Evolutionary conservation across 1,140 invertebrate genomes (phyloP).

Genomic region (Drosophila lowei): DNA sequence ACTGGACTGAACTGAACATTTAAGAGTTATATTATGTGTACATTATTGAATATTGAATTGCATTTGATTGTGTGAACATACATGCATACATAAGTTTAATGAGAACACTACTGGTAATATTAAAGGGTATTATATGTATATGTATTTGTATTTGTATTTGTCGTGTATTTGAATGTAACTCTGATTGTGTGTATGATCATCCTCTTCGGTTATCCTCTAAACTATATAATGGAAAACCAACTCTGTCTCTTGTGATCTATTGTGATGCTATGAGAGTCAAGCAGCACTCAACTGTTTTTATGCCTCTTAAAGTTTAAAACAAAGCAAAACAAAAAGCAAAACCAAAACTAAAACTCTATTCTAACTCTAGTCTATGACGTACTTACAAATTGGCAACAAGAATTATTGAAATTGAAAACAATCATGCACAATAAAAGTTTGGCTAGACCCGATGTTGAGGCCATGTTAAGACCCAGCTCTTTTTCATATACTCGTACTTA

Average conservation of each 20-base stretch:
- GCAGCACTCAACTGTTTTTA: conserved; percentile 74
- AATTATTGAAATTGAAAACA: conserved; percentile 70
- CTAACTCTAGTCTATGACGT: conserved; percentile 52
- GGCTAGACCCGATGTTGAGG: conserved; percentile 40
- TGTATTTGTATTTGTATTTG: conserved; percentile 48
- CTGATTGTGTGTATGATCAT: conserved; percentile 58
- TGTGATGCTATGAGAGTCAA: conserved; percentile 71
- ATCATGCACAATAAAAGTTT: conserved; percentile 77
- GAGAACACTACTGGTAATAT: conserved; percentile 42
- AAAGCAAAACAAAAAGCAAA: conserved; percentile 33
- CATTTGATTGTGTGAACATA: conserved; percentile 53
- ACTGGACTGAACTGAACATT: conserved; percentile 82
- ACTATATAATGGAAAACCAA: conserved; percentile 54
- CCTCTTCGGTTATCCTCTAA: conserved; percentile 24
- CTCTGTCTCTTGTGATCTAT: conserved; percentile 79
- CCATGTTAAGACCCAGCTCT: conserved; percentile 52
- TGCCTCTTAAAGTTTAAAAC: conserved; percentile 77
- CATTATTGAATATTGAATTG: conserved; percentile 64
- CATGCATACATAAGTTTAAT: conserved; percentile 30
- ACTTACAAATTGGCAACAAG: conserved; percentile 51
- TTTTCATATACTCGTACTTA: conserved; percentile 60
- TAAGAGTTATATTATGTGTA: conserved; percentile 72
- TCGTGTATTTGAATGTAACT: conserved; percentile 52
- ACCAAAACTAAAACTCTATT: conserved; percentile 55
- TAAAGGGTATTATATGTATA: conserved; percentile 56